These are phyloP conservation scores for Vidua chalybeata DNA, from an alignment of 2,113 vertebrate genomes.

Conservation along the genomic window DNA sequence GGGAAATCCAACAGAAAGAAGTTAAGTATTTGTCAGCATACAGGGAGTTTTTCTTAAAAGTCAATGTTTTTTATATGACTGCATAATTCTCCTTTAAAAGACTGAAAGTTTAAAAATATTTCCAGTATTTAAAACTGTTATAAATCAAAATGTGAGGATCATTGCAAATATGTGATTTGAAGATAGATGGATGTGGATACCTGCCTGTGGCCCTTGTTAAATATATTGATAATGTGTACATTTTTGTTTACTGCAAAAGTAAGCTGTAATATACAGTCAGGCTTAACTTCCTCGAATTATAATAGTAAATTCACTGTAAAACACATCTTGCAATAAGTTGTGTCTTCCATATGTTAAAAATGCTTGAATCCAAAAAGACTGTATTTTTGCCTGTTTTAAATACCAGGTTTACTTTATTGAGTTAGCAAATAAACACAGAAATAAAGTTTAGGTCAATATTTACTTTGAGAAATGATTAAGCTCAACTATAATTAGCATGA, in stretches of 20 bases:
- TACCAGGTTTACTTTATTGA: neutral
- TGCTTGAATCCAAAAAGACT: neutral
- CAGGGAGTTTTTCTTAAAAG: neutral
- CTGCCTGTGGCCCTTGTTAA: neutral
- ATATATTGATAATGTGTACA: neutral
- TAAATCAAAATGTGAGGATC: neutral
- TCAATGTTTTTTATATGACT: neutral
- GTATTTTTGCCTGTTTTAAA: neutral
- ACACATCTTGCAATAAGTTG: neutral
- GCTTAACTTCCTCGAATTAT: neutral
- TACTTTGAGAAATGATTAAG: neutral
- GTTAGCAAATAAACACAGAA: neutral
- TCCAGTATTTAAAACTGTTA: neutral
- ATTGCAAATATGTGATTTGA: neutral
- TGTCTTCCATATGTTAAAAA: neutral
- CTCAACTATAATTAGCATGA: constrained; percentile 16
- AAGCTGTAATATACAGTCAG: neutral
- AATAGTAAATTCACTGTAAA: neutral
- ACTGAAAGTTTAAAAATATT: neutral
- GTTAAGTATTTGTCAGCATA: neutral
- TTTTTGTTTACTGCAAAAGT: neutral
- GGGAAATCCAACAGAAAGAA: neutral
- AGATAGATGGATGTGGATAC: neutral
- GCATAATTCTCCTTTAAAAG: neutral
- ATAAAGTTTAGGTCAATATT: neutral